Conservation (phyloP, 2,888 invertebrate genomes). For the Drosophila falleni region DNA sequence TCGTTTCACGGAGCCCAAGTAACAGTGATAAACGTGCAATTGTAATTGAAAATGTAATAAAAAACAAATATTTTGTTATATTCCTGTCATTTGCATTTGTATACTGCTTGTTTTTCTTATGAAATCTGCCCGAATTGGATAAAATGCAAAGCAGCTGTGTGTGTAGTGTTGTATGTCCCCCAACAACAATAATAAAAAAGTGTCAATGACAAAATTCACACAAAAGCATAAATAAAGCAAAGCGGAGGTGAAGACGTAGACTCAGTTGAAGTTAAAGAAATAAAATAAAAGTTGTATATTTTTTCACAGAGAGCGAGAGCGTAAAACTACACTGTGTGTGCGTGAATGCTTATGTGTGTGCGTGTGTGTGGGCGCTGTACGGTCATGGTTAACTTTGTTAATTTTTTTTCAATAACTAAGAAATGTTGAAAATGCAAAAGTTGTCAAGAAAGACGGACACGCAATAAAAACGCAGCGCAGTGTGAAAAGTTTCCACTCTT, state of each 20-base stretch:
- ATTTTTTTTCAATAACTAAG: slow-evolving; percentile 57
- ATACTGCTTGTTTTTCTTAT: slow-evolving; percentile 19
- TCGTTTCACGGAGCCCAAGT: slow-evolving; percentile 29
- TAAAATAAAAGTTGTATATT: slow-evolving; percentile 60
- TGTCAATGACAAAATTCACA: slow-evolving; percentile 54
- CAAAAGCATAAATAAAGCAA: slow-evolving; percentile 61
- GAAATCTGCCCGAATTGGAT: slow-evolving; percentile 26
- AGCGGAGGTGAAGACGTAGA: slow-evolving; percentile 51
- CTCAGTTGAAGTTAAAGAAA: slow-evolving; percentile 43
- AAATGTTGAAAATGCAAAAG: slow-evolving; percentile 69
- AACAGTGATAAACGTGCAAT: slow-evolving; percentile 37
- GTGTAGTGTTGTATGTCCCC: slow-evolving; percentile 10
- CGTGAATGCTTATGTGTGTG: slow-evolving; percentile 26
- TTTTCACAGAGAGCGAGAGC: slow-evolving; percentile 62
- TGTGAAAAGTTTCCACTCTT: slow-evolving; percentile 42
- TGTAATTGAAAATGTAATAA: slow-evolving; percentile 39
- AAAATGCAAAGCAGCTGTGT: slow-evolving; percentile 59
- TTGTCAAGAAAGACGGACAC: slow-evolving; percentile 59
- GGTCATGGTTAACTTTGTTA: slow-evolving; percentile 60
- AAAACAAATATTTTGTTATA: slow-evolving; percentile 51
- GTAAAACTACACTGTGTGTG: slow-evolving; percentile 16
- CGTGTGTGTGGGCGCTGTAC: slow-evolving; percentile 55
- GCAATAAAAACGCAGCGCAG: slow-evolving; percentile 60
- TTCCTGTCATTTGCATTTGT: slow-evolving; percentile 1
- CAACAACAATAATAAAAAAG: slow-evolving; percentile 39